These are phyloP conservation scores for Sebastes cheni DNA, from an alignment of 2,797 vertebrate genomes.

Conservation along the genomic window DNA sequence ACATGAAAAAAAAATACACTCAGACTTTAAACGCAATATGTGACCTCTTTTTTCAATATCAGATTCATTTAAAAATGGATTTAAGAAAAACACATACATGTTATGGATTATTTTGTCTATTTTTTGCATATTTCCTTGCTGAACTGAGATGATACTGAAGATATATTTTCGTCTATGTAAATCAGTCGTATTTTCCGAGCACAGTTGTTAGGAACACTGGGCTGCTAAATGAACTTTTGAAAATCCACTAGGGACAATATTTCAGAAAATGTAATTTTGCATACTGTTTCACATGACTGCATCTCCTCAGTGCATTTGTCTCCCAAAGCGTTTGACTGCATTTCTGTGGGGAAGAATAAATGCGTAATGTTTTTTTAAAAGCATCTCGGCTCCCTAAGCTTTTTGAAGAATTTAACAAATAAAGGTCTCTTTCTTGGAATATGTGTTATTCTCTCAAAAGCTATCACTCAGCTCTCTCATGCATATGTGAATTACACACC, in stretches of 20 bases:
- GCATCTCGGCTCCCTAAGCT: slow-evolving; percentile 75
- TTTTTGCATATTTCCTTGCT: slow-evolving; percentile 35
- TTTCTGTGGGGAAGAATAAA: slow-evolving; percentile 85
- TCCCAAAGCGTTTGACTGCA: slow-evolving; percentile 81
- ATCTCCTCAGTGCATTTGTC: slow-evolving; percentile 82
- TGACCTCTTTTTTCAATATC: slow-evolving; percentile 19
- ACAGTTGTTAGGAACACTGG: slow-evolving; percentile 77
- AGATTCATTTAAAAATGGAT: slow-evolving; percentile 40
- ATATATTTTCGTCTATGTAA: slow-evolving; percentile 61
- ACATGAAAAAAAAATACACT: neutral
- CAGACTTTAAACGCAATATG: neutral
- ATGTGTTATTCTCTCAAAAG: slow-evolving; percentile 79
- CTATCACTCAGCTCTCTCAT: slow-evolving; percentile 83
- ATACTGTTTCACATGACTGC: slow-evolving; percentile 85
- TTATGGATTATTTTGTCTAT: slow-evolving; percentile 49
- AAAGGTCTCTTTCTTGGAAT: slow-evolving; percentile 76
- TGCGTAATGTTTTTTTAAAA: slow-evolving; percentile 81
- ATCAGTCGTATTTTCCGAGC: slow-evolving; percentile 69
- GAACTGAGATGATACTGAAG: slow-evolving; percentile 58
- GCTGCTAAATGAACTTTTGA: slow-evolving; percentile 85
- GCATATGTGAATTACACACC: slow-evolving; percentile 87
- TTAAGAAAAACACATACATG: slow-evolving; percentile 19
- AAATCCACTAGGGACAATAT: slow-evolving; percentile 82
- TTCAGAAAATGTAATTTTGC: slow-evolving; percentile 87
- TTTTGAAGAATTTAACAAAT: slow-evolving; percentile 82